These are phyloP conservation scores for Tetramorium parvispinum DNA, from an alignment of 1,140 invertebrate species.

Conservation along the genomic window DNA sequence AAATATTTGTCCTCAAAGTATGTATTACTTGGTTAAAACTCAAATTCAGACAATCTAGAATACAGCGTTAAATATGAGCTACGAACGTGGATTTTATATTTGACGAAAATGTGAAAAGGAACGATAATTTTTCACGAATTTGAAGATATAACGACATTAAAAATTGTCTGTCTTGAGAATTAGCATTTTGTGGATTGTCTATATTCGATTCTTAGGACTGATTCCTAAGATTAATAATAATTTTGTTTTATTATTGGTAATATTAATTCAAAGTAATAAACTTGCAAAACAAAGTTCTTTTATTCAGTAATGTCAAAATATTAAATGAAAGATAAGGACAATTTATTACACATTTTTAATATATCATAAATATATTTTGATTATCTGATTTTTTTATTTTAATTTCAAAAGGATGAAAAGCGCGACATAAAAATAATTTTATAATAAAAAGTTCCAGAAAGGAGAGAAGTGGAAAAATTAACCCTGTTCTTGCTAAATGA, in stretches of 20 bases:
- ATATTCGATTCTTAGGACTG: neutral
- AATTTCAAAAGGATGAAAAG: neutral
- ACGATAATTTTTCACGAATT: neutral
- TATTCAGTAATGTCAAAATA: constrained; percentile 4
- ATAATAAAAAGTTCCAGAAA: neutral
- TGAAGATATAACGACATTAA: neutral
- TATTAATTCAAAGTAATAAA: neutral
- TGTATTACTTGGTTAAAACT: neutral
- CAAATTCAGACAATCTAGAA: constrained; percentile 6
- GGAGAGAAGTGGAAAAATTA: neutral
- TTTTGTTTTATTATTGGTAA: neutral
- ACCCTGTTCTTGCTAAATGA: neutral
- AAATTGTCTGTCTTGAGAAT: constrained; percentile 21
- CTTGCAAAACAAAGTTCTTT: neutral
- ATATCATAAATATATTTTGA: constrained; percentile 1
- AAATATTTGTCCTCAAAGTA: constrained; percentile 28
- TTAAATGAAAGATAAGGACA: neutral
- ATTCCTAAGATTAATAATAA: neutral
- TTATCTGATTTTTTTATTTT: neutral
- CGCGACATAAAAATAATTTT: neutral
- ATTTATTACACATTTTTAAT: neutral
- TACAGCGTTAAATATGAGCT: constrained; percentile 21
- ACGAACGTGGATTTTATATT: constrained; percentile 5
- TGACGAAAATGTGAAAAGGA: neutral
- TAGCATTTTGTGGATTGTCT: constrained; percentile 24